Evolutionary conservation across 2,113 vertebrate species (phyloP), one percentile per base, ranked within the genome.

Genomic region (Corythoichthys intestinalis): DNA sequence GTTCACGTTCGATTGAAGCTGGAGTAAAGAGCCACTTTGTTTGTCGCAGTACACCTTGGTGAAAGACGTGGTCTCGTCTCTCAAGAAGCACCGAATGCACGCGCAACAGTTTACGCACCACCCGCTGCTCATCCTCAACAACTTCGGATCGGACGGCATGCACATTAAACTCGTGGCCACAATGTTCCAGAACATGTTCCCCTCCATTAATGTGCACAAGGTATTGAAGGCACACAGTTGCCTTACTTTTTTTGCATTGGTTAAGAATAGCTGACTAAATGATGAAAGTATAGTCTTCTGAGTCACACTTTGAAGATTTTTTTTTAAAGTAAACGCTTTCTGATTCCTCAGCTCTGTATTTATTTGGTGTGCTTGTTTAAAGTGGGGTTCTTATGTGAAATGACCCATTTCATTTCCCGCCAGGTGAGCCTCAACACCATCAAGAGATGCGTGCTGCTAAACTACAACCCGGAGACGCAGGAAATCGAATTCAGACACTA

Each of bases 151-250:
- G 0, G 91, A 92, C 0, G 94, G 95, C 73, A 96, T 97, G 92
- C 96, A 98, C 0, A 56, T 97, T 72, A 97, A 97, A 81, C 90
- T 98, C 47, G 96, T 95, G 94, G 93, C 95, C 70, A 94, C 91
- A 70, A 95, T 96, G 94, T 96, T 98, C 81, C 96, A 98, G 83
- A 94, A 98, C 85, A 93, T 98, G 91, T 96, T 98, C 20, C 96
- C 95, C 0, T 94, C 95, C 65, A 96, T 98, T 80, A 98, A 97
- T 0, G 95, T 98, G 63, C 94, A 97, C 81, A 93, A 88, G 92
- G 96, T 97, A 71, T 47, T 46, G 15, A 9, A 17, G 13, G 0
- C 1, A 1, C 59, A 17, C 17, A 53, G 8, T 15, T 9, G 38
- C 17, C 65, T 37, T 66, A 20, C 4, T 2, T 28, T 50, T 44